Percentiles rank a stretch among this genome's conserved stretches.
Conservation (phyloP, 2,113 vertebrate species). For the Thinocorus orbignyianus region DNA sequence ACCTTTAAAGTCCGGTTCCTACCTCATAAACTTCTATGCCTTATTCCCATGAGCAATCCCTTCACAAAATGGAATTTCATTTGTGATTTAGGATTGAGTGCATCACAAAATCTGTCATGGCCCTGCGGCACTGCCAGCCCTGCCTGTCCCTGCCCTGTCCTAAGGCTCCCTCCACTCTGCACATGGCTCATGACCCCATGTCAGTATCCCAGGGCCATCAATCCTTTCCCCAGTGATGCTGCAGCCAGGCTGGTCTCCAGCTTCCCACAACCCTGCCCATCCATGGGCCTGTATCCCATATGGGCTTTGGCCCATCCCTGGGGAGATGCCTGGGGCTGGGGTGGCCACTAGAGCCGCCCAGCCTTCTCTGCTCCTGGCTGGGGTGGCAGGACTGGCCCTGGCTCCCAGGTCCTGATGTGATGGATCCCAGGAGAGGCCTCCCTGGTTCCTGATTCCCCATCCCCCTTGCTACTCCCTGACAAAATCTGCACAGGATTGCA, state of each 20-base stretch:
- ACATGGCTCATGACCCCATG: background rate
- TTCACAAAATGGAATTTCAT: background rate
- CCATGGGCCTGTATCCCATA: background rate
- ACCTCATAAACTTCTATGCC: background rate
- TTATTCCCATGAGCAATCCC: background rate
- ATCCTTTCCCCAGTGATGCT: background rate
- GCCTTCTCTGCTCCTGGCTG: background rate
- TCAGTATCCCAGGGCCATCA: background rate
- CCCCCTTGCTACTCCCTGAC: background rate
- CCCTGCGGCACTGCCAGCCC: background rate
- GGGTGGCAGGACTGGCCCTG: background rate
- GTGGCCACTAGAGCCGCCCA: too few species aligned
- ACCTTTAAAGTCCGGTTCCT: background rate
- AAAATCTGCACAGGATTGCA: background rate
- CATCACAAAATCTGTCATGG: background rate
- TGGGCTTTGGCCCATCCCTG: fast-evolving
- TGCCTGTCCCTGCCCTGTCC: background rate
- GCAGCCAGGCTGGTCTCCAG: background rate
- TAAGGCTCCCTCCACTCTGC: background rate
- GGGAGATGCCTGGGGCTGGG: background rate
- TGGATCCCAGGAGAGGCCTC: background rate
- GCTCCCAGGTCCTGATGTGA: background rate
- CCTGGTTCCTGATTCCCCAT: background rate
- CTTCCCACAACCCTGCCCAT: background rate
- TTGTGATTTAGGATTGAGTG: background rate